phyloP scores from a whole-genome alignment of 2,888 invertebrate species.

The Perdita meconis region DNA sequence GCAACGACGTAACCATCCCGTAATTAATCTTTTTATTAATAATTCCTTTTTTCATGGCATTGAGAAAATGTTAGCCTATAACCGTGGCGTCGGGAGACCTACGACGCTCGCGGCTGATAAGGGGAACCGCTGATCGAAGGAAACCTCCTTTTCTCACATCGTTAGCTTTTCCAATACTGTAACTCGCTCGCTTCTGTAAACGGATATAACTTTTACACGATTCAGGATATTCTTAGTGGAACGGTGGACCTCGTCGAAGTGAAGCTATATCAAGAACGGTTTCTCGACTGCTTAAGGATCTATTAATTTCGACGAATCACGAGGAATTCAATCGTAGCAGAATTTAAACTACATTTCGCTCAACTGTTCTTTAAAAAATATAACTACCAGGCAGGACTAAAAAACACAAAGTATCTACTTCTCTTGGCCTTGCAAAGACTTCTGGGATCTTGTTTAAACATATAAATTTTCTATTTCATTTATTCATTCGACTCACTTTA shows the following conservation, averaged over 20 bases:
- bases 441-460: background rate
- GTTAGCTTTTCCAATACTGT: conserved; percentile 48
- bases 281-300: background rate
- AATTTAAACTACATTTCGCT: background rate
- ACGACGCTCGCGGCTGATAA: conserved; percentile 37
- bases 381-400: background rate
- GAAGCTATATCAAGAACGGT: conserved; percentile 14
- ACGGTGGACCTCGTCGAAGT: background rate
- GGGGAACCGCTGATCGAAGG: conserved; percentile 43
- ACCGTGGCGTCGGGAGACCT: conserved; percentile 20
- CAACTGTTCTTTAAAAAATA: background rate
- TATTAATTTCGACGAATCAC: conserved; percentile 15
- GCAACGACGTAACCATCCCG: background rate
- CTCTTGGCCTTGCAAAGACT: background rate
- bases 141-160: conserved; percentile 50
- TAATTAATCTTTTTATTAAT: conserved; percentile 37
- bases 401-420: background rate
- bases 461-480: background rate
- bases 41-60: conserved; percentile 7
- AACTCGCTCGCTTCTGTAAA: conserved; percentile 47
- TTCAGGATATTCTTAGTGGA: conserved; percentile 40
- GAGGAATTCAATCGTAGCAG: background rate
- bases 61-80: conserved; percentile 38
- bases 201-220: conserved; percentile 43
- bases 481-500: background rate